phyloP scores from a whole-genome alignment of 2,113 vertebrate species.

The Hemichromis elongatus region DNA sequence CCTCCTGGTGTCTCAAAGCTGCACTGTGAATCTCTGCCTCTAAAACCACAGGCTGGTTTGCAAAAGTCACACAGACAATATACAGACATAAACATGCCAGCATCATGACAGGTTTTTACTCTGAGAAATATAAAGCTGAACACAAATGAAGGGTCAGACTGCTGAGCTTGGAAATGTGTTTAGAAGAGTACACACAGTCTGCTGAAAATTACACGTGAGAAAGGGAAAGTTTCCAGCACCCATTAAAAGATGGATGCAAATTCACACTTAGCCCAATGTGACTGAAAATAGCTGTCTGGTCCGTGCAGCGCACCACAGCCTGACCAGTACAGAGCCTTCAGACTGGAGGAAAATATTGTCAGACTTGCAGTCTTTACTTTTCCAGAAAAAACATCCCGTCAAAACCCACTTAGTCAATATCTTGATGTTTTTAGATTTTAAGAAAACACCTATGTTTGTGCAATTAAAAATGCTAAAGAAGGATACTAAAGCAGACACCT shows the following conservation, averaged over 20 bases:
- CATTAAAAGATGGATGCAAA: slow-evolving; percentile 2
- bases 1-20: slow-evolving; percentile 58
- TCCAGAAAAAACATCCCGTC: slow-evolving; percentile 20
- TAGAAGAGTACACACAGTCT: neutral
- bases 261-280: neutral
- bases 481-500: neutral
- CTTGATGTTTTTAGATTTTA: neutral
- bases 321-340: neutral
- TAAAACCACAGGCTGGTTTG: neutral
- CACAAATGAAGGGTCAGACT: neutral
- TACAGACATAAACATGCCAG: neutral
- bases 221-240: neutral
- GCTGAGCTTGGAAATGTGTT: neutral
- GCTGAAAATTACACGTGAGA: neutral
- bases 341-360: slow-evolving; percentile 19
- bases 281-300: slow-evolving; percentile 3
- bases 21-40: neutral
- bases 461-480: neutral
- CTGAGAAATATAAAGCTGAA: neutral
- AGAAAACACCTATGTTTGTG: neutral
- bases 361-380: slow-evolving; percentile 30
- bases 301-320: neutral
- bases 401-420: slow-evolving; percentile 24
- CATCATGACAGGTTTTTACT: neutral
- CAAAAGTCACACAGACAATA: neutral